Evolutionary conservation across 2,113 vertebrate species (phyloP), one percentile per base, ranked within the genome.

Genomic region (Rissa tridactyla): DNA sequence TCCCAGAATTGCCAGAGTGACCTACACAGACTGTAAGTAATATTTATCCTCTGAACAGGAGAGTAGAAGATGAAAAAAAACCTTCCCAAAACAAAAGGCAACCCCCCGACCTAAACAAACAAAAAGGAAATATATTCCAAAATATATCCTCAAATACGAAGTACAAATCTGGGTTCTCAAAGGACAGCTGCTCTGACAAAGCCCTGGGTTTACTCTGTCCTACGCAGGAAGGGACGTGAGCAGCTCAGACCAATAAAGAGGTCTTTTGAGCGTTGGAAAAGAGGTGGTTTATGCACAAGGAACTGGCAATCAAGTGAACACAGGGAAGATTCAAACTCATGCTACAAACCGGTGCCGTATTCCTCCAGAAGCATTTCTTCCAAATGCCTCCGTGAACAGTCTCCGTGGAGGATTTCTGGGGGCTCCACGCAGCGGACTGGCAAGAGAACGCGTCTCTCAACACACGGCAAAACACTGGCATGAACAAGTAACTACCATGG

Each of bases 401-500:
- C 57, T 51, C 79, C 49, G 6, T 2, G n/a, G 83, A 68, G 69
- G 80, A 20, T 10, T 46, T n/a, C 71, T 7, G 32, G 11, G 47
- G 47, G 47, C 47, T 49, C 47, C 47, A 49, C 51, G 5, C 13
- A 4, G 44, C 86, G 21, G 52, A 10, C 69, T 2, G 13, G 40
- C 25, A 32, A 12, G 57, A 88, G 83, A 81, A 36, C 71, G 86
- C 19, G 1, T 42, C 88, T 86, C 86, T 58, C 58, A 30, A 38
- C 62, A 82, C 75, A 16, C 6, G 61, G 89, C 90, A 91, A 44
- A 66, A 58, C 89, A 78, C 66, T 10, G 57, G 76, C 86, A 71
- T 54, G 16, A 79, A 88, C 70, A 46, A 62, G 65, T 60, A 55
- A 84, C 95, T 88, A 85, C 89, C 95, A 96, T 97, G 97, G 97